A percentile compares a stretch with the other conserved stretches of the same genome.
phyloP scores from a whole-genome alignment of 64 coral and sea anemone species.

The Porites lutea region DNA sequence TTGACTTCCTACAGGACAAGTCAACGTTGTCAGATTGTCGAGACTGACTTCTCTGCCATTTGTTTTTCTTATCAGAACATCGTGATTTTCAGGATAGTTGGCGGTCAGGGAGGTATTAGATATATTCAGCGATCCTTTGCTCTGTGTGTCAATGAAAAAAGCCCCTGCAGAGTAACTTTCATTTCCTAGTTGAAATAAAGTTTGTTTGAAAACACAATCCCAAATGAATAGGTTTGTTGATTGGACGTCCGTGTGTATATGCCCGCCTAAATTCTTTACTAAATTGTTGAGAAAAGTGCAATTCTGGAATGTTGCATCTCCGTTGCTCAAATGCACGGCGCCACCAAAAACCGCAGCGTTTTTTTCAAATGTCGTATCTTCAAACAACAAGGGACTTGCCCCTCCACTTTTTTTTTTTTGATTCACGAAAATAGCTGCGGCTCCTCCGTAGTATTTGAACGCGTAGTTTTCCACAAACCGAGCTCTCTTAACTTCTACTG shows the following conservation, averaged over 20 bases:
- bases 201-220: slow-evolving; percentile 45
- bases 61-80: background rate
- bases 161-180: background rate
- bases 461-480: background rate
- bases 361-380: background rate
- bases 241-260: background rate
- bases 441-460: background rate
- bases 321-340: background rate
- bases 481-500: background rate
- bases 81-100: background rate
- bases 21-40: background rate
- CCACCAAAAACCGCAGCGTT: background rate
- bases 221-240: slow-evolving; percentile 56
- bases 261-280: slow-evolving; percentile 43
- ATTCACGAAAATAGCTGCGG: background rate
- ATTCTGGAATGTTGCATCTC: background rate
- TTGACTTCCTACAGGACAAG: background rate
- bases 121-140: slow-evolving; percentile 44
- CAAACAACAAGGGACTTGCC: background rate
- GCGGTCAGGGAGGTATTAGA: background rate
- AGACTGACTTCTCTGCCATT: background rate
- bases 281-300: slow-evolving; percentile 22
- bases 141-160: slow-evolving; percentile 63
- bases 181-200: background rate
- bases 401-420: background rate